A percentile compares a stretch with the other conserved stretches of the same genome.
These are phyloP conservation scores for Hesperia comma DNA, from an alignment of 2,888 invertebrate genomes.

Conservation along the genomic window DNA sequence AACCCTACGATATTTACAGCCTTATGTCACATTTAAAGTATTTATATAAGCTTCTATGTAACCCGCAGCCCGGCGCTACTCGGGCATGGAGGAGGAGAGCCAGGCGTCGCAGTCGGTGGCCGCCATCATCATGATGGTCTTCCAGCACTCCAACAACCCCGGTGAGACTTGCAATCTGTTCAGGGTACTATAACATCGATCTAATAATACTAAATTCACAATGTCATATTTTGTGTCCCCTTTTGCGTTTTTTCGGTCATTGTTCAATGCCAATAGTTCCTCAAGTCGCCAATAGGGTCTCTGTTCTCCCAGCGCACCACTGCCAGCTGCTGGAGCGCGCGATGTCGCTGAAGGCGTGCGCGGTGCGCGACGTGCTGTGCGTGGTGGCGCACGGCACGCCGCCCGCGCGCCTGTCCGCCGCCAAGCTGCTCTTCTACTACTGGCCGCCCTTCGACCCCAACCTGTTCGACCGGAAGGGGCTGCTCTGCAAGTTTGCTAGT, in stretches of 20 bases:
- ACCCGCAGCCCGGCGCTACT: slow-evolving; percentile 87
- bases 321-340: slow-evolving; percentile 98
- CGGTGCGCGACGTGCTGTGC: slow-evolving; percentile 96
- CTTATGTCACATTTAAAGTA: no score
- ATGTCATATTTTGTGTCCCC: no score
- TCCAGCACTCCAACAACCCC: slow-evolving; percentile 97
- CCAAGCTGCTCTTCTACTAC: slow-evolving; percentile 98
- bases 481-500: slow-evolving; percentile 95
- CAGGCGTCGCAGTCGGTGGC: slow-evolving; percentile 94
- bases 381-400: slow-evolving; percentile 98
- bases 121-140: slow-evolving; percentile 98
- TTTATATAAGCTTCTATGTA: no score
- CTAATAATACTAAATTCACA: no score
- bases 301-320: slow-evolving; percentile 91
- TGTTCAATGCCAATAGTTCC: no score
- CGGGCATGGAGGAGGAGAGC: slow-evolving; percentile 89
- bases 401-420: slow-evolving; percentile 96
- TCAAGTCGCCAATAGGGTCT: no score
- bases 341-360: slow-evolving; percentile 95
- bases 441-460: slow-evolving; percentile 99
- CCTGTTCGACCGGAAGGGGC: slow-evolving; percentile 93
- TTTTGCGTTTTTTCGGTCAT: no score
- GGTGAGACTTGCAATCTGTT: slow-evolving; percentile 76
- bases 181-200: no score
- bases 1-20: no score